These are phyloP conservation scores for Teinopalpus imperialis DNA, from an alignment of 2,888 invertebrate species.

Conservation along the genomic window DNA sequence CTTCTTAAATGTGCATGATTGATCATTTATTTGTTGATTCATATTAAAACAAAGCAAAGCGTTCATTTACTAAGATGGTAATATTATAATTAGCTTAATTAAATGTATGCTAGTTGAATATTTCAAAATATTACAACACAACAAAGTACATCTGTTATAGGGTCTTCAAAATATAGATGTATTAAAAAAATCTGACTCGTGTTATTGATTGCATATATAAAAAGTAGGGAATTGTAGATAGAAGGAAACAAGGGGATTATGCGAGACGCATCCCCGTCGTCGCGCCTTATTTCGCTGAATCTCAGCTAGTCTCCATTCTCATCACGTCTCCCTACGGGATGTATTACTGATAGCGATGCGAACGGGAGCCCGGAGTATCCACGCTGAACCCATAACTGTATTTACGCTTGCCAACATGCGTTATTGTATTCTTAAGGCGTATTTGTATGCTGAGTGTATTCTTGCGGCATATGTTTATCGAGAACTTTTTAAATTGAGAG, in stretches of 20 bases:
- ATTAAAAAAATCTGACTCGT: too few relatives aligned
- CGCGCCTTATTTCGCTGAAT: slow-evolving; percentile 61
- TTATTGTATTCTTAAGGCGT: slow-evolving; percentile 61
- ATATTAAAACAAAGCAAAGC: too few relatives aligned
- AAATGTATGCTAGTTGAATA: too few relatives aligned
- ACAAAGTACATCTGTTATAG: too few relatives aligned
- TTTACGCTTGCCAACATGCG: slow-evolving; percentile 59
- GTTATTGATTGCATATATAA: slow-evolving; percentile 10
- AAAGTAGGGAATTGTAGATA: slow-evolving; percentile 29
- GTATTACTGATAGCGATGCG: slow-evolving; percentile 59
- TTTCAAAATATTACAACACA: too few relatives aligned
- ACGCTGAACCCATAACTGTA: slow-evolving; percentile 49
- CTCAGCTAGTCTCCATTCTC: slow-evolving; percentile 48
- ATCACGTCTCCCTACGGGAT: slow-evolving; percentile 74
- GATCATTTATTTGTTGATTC: too few relatives aligned
- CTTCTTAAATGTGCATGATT: too few relatives aligned
- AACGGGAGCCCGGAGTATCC: slow-evolving; percentile 50
- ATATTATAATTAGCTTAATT: too few relatives aligned
- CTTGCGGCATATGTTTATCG: slow-evolving; percentile 67
- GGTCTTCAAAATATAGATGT: too few relatives aligned
- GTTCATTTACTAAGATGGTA: too few relatives aligned
- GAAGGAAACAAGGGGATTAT: slow-evolving; percentile 50
- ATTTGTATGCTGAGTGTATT: slow-evolving; percentile 69
- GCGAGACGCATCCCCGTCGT: slow-evolving; percentile 55
- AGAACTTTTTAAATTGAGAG: slow-evolving; percentile 67